Base-by-base conservation (phyloP, 2,888 invertebrate genomes). In the Sepioteuthis lessoniana region DNA sequence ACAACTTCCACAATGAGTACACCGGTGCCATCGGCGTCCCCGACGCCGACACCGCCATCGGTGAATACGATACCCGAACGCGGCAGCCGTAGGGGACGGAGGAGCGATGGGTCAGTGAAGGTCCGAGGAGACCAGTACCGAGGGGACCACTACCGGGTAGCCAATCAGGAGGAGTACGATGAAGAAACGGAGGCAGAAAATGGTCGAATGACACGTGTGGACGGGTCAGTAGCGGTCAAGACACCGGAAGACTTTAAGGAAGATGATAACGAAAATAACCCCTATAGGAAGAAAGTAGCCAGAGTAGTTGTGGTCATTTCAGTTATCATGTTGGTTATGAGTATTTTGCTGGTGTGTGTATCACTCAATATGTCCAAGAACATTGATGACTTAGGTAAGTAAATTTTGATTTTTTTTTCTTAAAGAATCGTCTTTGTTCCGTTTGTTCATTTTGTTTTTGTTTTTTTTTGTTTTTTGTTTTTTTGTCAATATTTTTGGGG, bases 361-460 rank as follows among this genome's bases (percentile, higher is more conserved):
- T 99, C 99, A 10, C 97, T 99, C 55, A 98, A 99, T 95, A 99
- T 99, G 98, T 99, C 99, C 31, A 99, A 99, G 28, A 98, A 99
- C 95, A 99, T 99, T 96, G 99, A 99, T 97, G 99, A 99, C 96
- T 98, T 99, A 98, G 99, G 99, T 99, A 97, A 98, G 96, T 95
- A 46, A 55, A 90, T 93, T 93, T 35, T 76, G 3, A 16, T 21
- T 47, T 35, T 35, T 13, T 90, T 35, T 16, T 13, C 31, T 10
- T 90, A 31, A 1, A 16, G 10, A 90, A 90, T 31, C 10, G 1
- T 90, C 1, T 35, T 90, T 42, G 42, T 42, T 42, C 7, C 42
- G 19, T 47, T 19, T 1, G 19, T 47, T 47, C 16, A 1, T 7
- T 13, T 19, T 47, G 47, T 47, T 16, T 47, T 47, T 19, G 19